phyloP scores from a whole-genome alignment of 2,797 vertebrate genomes.

The Urocyon cinereoargenteus region DNA sequence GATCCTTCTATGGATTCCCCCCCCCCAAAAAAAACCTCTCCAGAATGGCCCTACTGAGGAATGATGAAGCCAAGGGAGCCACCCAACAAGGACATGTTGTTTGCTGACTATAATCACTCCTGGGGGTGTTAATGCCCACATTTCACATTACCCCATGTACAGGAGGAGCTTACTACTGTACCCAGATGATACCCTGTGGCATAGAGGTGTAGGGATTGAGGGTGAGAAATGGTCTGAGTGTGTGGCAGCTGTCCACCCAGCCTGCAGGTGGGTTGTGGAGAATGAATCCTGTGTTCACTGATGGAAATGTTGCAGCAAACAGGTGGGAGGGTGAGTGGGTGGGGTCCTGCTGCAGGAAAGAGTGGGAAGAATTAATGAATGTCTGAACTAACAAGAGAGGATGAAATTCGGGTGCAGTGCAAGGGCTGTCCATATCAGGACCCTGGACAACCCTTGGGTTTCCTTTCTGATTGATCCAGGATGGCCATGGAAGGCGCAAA shows the following conservation, averaged over 20 bases:
- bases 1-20: background rate
- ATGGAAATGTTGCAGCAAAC: background rate
- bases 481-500: background rate
- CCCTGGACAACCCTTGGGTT: background rate
- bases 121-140: background rate
- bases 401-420: no score
- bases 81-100: background rate
- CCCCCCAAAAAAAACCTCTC: background rate
- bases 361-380: background rate
- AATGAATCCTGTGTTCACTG: background rate
- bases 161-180: background rate
- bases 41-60: background rate
- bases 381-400: background rate
- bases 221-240: background rate
- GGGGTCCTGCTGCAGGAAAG: background rate
- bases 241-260: background rate
- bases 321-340: no score
- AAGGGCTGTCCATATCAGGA: background rate
- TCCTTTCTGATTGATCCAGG: background rate
- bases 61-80: background rate
- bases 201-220: background rate
- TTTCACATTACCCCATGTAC: fast-evolving
- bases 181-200: background rate
- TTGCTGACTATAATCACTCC: background rate
- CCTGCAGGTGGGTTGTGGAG: background rate